phyloP scores from a whole-genome alignment of 1,140 invertebrate species.

The Magallana angulata region DNA sequence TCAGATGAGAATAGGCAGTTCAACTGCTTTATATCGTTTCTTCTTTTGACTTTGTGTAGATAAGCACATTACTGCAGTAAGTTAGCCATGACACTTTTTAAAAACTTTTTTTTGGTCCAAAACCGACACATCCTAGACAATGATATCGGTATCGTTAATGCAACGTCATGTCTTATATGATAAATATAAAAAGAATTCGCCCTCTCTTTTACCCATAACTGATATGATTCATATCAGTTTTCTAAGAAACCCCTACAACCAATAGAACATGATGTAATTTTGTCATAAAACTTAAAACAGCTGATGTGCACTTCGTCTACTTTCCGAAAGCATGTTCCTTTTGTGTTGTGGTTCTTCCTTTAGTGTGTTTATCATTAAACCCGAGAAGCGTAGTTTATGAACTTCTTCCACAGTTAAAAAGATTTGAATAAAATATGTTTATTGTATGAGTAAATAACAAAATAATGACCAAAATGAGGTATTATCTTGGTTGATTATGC shows the following conservation, averaged over 20 bases:
- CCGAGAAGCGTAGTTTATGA: neutral
- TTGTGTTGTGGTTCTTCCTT: neutral
- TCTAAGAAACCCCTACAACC: neutral
- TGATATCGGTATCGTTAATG: too few species aligned
- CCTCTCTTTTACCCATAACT: too few species aligned
- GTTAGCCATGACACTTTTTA: too few species aligned
- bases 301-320: neutral
- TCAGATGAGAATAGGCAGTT: too few species aligned
- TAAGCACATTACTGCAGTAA: too few species aligned
- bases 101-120: too few species aligned
- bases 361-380: neutral
- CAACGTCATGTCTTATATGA: too few species aligned
- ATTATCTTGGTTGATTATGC: neutral
- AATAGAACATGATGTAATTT: neutral
- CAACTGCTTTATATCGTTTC: too few species aligned
- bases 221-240: neutral
- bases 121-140: too few species aligned
- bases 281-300: neutral
- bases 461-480: constrained; percentile 7
- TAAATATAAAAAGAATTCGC: too few species aligned
- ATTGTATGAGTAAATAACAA: neutral
- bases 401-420: neutral
- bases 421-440: neutral
- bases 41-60: too few species aligned
- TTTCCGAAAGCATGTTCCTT: neutral